Base-by-base conservation (phyloP, 1,140 invertebrate species). In the Zeugodacus cucurbitae region DNA sequence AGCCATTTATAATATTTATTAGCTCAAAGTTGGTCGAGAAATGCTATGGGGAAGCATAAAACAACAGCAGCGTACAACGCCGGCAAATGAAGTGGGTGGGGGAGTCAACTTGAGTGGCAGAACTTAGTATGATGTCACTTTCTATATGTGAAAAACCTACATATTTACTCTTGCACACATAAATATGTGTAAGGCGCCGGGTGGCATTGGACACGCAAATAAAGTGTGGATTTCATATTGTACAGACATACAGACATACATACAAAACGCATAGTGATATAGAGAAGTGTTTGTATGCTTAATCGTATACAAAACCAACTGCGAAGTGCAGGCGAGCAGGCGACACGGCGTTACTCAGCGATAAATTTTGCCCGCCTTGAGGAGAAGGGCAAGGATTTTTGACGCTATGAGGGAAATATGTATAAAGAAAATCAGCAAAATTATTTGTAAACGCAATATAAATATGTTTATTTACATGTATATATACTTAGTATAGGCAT, bases 71-170 rank as follows among this genome's bases (percentile, higher is more conserved):
- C 32, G 34, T 6, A 22, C 34, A 37, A 20, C 34, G 14, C 3
- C 2, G 14, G 29, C 29, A 17, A 29, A 4, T 14, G 5, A 74
- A 41, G 67, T 74, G 67, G 67, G 67, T 74, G 67, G 67, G 26
- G 2, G 20, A 22, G 17, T 7, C 32, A 34, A 22, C 14, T 74
- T 37, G 67, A 74, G 67, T 74, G 67, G 67, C 34, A 22, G 34
- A 74, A 74, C 67, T 74, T 34, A 74, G 67, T 20, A 74, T 74
- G 67, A 74, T 74, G 67, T 74, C 67, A 74, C 67, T 62, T 62
- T 62, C 58, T 62, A 22, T 62, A 62, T n/a, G n/a, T 62, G n/a
- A 26, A 62, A 62, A 62, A n/a, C 26, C n/a, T n/a, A n/a, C n/a
- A n/a, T n/a, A 62, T 26, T 62, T 62, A 62, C 58, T n/a, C 22